Evolutionary conservation across 2,797 vertebrate species (phyloP), one percentile per base, ranked within the genome.

Genomic region (Bovichtus variegatus): DNA sequence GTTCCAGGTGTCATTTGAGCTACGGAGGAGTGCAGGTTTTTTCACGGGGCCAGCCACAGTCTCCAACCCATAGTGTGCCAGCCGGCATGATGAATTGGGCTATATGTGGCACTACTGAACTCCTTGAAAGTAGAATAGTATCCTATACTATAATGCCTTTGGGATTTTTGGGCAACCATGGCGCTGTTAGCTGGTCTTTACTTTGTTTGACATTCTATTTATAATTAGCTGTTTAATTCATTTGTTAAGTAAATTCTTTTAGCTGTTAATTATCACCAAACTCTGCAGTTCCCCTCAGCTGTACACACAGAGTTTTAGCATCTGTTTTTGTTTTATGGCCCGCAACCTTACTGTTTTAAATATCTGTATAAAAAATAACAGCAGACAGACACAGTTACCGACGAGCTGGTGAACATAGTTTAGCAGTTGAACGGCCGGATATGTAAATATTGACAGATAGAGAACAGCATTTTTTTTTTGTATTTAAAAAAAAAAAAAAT

Each of bases 1-100:
- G 69, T 84, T 84, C 70, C 75, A 85, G 78, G 80, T 89, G 76
- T 87, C 73, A 80, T 83, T 76, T 75, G 34, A 76, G 54, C 76
- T 53, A 34, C 3, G 1, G 25, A 71, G 55, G 55, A 70, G 55
- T 57, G 23, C 12, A 66, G n/a, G 16, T 65, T 64, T 74, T 8
- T 74, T 66, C 40, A 55, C 2, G 40, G 53, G 31, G 18, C 41
- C 53, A 25, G 71, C 53, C 65, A 60, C 71, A 38, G 70, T 65
- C 72, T 82, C 43, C 62, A 46, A 58, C 57, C 34, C 68, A 58
- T 34, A 44, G 43, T 40, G 25, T 21, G 41, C 62, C 66, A 38
- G 69, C 78, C 47, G 67, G 27, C 50, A 43, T 81, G 72, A 78
- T 76, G 44, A 27, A 81, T 59, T 63, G 55, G 40, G 6, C 40